Conservation (phyloP, 2,797 vertebrate species). For the Enteromius trimaculatus region DNA sequence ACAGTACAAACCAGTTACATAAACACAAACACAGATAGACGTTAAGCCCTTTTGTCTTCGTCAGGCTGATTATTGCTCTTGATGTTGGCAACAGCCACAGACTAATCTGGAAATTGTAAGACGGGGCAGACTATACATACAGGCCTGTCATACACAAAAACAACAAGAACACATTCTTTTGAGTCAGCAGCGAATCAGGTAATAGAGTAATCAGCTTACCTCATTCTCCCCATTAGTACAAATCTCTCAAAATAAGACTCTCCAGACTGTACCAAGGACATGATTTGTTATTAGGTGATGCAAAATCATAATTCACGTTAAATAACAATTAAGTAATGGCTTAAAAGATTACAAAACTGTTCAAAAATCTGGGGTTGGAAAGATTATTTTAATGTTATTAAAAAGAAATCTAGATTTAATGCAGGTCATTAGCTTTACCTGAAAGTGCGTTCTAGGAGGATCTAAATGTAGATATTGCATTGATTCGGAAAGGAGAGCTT, state of each 20-base stretch:
- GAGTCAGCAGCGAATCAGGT: conserved; percentile 68
- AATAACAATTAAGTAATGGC: not conserved
- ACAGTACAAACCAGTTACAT: not conserved
- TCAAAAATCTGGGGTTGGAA: not conserved
- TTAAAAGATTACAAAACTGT: not conserved
- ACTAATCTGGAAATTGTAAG: conserved; percentile 41
- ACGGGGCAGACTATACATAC: conserved; percentile 53
- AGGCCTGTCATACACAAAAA: conserved; percentile 54
- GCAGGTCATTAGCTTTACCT: conserved; percentile 12
- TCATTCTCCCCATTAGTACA: conserved; percentile 57
- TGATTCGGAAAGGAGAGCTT: not conserved
- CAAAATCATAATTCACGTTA: not conserved
- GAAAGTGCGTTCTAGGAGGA: conserved; percentile 13
- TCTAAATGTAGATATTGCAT: conserved; percentile 22
- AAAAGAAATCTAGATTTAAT: not conserved
- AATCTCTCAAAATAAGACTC: conserved; percentile 37
- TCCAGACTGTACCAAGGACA: conserved; percentile 51
- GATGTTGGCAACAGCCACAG: conserved; percentile 18
- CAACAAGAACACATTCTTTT: conserved; percentile 60
- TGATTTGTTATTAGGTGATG: not conserved
- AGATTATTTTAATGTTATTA: not conserved
- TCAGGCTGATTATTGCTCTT: not conserved
- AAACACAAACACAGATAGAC: conserved; percentile 5
- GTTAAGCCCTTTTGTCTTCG: conserved; percentile 1
- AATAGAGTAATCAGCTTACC: conserved; percentile 68